Base-by-base conservation (phyloP, 2,797 vertebrate species). In the Dicrostonyx torquatus region DNA sequence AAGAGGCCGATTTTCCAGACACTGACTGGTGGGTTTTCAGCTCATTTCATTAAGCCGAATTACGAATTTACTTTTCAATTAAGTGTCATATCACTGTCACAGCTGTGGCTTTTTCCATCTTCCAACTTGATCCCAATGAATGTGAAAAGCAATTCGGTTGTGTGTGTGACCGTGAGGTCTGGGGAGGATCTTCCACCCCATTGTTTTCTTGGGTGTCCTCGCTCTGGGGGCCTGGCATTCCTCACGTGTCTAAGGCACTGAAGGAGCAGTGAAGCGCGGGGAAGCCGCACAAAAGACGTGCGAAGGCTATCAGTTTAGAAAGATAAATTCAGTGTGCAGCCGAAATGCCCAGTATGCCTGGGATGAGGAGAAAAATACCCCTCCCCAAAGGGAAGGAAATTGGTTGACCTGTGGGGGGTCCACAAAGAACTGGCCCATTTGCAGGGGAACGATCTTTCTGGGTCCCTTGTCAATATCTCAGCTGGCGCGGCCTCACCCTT, bases 141-240 rank as follows among this genome's bases (percentile, higher is more conserved):
- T 70, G 90, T 68, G 88, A 78, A 62, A 86, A 82, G 53, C 1
- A 50, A 73, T 34, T 58, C 12, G 40, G 43, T 60, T 55, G 62
- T 86, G 79, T 88, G 72, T 66, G 58, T 64, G 75, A 90, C 37
- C 48, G 29, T 15, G 4, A 68, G 85, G 77, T 85, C 82, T 1
- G 11, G 64, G 80, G 87, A 45, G 58, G 45, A 10, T 77, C 78
- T 89, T 76, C 75, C 31, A 80, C 62, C 80, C n/a, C 92, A 68
- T 95, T 96, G 96, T 97, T 94, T 93, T 68, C 96, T 34, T 12
- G 94, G 89, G 95, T 83, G 93, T 88, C 70, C 91, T 89, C 86
- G 7, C 84, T 75, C 85, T 6, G 76, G 64, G 62, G 50, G 68
- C 83, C 96, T 87, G 89, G 72, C 91, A 93, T 95, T 96, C 95